phyloP scores from a whole-genome alignment of 2,113 vertebrate genomes.

The Bostrychus sinensis region DNA sequence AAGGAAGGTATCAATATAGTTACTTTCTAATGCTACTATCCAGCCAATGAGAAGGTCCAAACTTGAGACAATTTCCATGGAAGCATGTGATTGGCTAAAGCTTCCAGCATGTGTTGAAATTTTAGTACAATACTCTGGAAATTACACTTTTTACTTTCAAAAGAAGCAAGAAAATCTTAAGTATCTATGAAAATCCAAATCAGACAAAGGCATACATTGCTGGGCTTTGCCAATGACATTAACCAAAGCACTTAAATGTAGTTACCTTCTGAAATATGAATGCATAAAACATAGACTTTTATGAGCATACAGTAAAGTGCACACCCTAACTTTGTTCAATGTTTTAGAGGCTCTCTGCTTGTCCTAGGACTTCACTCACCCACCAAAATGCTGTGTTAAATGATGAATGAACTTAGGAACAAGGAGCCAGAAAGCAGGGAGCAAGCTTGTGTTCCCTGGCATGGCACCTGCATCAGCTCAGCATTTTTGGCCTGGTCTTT shows the following conservation, averaged over 20 bases:
- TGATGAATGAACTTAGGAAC: constrained; percentile 46
- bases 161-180: too few relatives aligned
- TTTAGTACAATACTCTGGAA: too few relatives aligned
- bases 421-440: background rate
- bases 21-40: too few relatives aligned
- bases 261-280: background rate
- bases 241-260: background rate
- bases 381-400: constrained; percentile 37
- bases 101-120: too few relatives aligned
- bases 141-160: too few relatives aligned
- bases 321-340: constrained; percentile 8
- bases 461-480: background rate
- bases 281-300: background rate
- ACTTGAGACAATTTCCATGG: too few relatives aligned
- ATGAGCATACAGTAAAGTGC: background rate
- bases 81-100: too few relatives aligned
- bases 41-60: too few relatives aligned
- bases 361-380: constrained; percentile 7
- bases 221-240: too few relatives aligned
- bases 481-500: background rate
- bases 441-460: background rate
- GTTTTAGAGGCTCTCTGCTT: constrained; percentile 9
- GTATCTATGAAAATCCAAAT: too few relatives aligned
- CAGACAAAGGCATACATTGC: too few relatives aligned
- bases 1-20: too few relatives aligned